phyloP scores from a whole-genome alignment of 2,888 invertebrate genomes.

The Piscicola geometra region DNA sequence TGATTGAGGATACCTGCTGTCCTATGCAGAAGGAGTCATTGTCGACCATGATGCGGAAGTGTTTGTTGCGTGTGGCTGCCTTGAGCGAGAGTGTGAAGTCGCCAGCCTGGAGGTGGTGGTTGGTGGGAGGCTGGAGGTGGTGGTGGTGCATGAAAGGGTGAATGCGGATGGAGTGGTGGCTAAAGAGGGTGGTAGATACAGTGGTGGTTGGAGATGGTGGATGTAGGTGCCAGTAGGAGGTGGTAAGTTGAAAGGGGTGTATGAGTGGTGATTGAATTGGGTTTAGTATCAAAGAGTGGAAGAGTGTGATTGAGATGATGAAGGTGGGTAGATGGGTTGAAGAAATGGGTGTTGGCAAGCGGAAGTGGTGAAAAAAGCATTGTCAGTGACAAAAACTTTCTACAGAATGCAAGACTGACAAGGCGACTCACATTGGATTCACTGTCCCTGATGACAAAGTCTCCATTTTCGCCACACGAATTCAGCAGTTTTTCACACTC shows the following conservation, averaged over 20 bases:
- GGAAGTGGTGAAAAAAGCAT: too few relatives aligned
- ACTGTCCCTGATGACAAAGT: constrained; percentile 95
- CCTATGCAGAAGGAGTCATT: constrained; percentile 87
- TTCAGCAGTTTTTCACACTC: constrained; percentile 93
- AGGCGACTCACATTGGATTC: constrained; percentile 85
- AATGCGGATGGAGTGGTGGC: too few relatives aligned
- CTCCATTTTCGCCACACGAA: constrained; percentile 91
- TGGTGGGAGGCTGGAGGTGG: too few relatives aligned
- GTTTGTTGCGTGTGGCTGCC: constrained; percentile 95
- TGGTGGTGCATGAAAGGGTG: too few relatives aligned
- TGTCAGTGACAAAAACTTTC: too few relatives aligned
- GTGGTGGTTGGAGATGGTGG: constrained; percentile 94
- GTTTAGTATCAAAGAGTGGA: too few relatives aligned
- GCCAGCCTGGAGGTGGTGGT: constrained; percentile 69
- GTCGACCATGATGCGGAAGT: constrained; percentile 85
- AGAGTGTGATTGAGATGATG: too few relatives aligned
- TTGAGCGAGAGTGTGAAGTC: constrained; percentile 96
- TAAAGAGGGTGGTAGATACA: too few relatives aligned
- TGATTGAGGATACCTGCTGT: constrained; percentile 77
- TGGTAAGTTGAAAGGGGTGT: too few relatives aligned
- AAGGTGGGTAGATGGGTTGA: background rate
- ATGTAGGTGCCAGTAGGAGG: constrained; percentile 92
- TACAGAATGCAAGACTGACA: too few relatives aligned
- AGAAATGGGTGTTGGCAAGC: background rate
- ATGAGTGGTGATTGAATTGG: too few relatives aligned